Evolutionary conservation across 2,888 invertebrate species (phyloP), one percentile per base, ranked within the genome.

Genomic region (Perdita meconis): DNA sequence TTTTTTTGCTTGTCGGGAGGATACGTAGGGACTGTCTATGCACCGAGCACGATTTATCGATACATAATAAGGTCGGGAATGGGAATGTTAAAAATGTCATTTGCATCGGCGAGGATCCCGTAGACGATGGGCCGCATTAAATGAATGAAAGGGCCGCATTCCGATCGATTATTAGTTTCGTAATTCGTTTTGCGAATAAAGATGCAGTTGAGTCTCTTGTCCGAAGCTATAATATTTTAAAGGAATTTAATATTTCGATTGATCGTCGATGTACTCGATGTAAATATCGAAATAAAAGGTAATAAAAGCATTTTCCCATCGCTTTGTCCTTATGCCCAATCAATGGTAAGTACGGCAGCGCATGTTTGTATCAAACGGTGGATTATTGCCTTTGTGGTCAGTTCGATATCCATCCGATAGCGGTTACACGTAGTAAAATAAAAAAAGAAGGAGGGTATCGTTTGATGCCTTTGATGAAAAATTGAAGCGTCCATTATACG

Each of bases 181-280:
- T 65, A 69, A 79, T 72, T 72, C 64, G 16, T 42, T 22, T 53
- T 50, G 63, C 55, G 64, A 80, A 67, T 67, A 75, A 81, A 51
- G 16, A 72, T 64, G 74, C 53, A 66, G 42, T 55, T 40, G 12
- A 61, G 59, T 44, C 56, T 30, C 69, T 69, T 65, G 53, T 61
- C 36, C 59, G 66, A 47, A 55, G 53, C 65, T 5, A 24, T 44
- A 72, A 60, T 80, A 72, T 69, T 73, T 72, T 61, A 80, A 78
- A 63, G 81, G 59, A 67, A 72, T 75, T 78, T 78, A 83, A 83
- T 72, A 80, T 80, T 78, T 72, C 81, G 69, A 83, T 83, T 75
- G 80, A 72, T 59, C 64, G 56, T 19, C 56, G 44, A 67, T 36
- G 51, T 51, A 53, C 64, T 34, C 40, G 72, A 68, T 68, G 36